Evolutionary conservation across 2,797 vertebrate genomes (phyloP), one percentile per base, ranked within the genome.

Genomic region (Presbytis comata): DNA sequence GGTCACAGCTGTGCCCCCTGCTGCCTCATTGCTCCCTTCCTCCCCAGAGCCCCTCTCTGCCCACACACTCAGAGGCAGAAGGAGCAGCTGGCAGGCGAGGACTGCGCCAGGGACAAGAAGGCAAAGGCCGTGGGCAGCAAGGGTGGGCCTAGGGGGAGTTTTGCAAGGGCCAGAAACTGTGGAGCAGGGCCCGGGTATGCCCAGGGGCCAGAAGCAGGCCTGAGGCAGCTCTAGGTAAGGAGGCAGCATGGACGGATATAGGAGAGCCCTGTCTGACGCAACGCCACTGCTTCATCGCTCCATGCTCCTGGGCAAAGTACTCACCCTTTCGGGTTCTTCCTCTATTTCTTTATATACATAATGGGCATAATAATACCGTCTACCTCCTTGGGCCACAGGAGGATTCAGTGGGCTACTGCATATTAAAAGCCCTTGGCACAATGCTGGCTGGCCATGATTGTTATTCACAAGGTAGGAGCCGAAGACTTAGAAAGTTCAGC

Each of bases 1-100:
- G 0, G 72, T 76, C 80, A 12, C 95, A 96, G 95, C 95, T 96
- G 95, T 78, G 85, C 24, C 39, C 93, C 93, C 89, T 28, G 61
- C 94, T 33, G 79, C 75, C 17, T 70, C 84, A 0, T 26, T 33
- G 46, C 41, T 41, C 82, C 3, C 8, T 36, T 81, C n/a, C 64
- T 72, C 79, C 95, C 94, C 8, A 1, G 28, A 53, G 78, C 88
- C 39, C 83, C 22, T 26, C 46, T 88, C 64, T 26, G 84, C 41
- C 72, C 70, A 28, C 0, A 1, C 4, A 59, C 39, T 28, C 22
- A 0, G 55, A 86, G 36, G 89, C 76, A n/a, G 33, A 46, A 85
- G 61, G 26, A 64, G 55, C 93, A 95, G 90, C 97, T 93, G 95
- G 94, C 89, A 75, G 80, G 72, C 28, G 2, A 93, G 79, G 57